Conservation (phyloP, 2,888 invertebrate species). For the Flexamia atlantica region DNA sequence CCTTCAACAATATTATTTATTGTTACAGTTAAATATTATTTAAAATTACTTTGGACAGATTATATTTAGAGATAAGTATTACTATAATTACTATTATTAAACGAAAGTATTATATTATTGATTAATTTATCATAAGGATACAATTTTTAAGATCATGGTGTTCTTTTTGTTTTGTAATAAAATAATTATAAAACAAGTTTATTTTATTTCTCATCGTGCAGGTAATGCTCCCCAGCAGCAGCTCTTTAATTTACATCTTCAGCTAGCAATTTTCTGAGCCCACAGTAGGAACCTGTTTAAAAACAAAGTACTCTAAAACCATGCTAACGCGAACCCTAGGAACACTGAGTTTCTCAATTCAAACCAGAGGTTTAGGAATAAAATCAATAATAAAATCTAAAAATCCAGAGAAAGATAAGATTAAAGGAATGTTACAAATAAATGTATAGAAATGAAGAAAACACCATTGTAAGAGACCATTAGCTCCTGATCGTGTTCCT, state of each 20-base stretch:
- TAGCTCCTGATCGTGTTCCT: too few species aligned
- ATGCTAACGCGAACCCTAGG: too few species aligned
- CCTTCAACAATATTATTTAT: conserved; percentile 49
- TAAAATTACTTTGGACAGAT: conserved; percentile 63
- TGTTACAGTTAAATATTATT: conserved; percentile 54
- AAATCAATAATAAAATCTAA: too few species aligned
- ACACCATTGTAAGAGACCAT: too few species aligned
- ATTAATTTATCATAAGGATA: conserved; percentile 62
- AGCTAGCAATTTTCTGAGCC: too few species aligned
- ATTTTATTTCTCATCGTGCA: conserved; percentile 46
- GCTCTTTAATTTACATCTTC: background rate
- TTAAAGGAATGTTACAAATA: too few species aligned
- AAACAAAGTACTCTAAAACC: too few species aligned
- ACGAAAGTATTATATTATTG: conserved; percentile 63
- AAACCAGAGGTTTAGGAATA: too few species aligned
- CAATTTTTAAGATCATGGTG: conserved; percentile 63
- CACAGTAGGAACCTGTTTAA: too few species aligned
- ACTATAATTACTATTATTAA: conserved; percentile 57
- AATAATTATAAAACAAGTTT: conserved; percentile 59
- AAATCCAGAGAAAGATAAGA: too few species aligned
- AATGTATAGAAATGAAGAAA: too few species aligned
- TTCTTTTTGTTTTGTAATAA: conserved; percentile 64
- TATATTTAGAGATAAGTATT: conserved; percentile 63
- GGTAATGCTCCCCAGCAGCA: conserved; percentile 26
- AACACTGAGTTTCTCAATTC: too few species aligned